These are phyloP conservation scores for Heterodera filipjevi DNA, from an alignment of 2,888 invertebrate species.

Conservation along the genomic window DNA sequence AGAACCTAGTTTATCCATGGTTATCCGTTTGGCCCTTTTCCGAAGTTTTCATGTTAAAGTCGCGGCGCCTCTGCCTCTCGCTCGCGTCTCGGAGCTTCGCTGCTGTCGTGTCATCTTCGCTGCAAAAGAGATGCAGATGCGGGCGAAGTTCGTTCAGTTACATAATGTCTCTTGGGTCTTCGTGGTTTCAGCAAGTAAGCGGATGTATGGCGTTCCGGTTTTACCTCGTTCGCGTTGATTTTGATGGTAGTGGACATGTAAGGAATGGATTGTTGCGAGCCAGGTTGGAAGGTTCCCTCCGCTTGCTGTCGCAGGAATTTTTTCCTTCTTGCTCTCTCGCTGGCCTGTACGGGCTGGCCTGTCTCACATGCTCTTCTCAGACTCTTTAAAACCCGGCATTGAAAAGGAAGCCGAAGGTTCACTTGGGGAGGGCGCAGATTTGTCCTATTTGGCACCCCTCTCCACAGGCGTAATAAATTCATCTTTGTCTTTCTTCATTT, in stretches of 20 bases:
- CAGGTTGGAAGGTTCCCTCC: neutral
- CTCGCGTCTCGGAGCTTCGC: too few relatives aligned
- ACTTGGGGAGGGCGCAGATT: neutral
- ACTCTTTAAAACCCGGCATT: neutral
- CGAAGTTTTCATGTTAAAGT: too few relatives aligned
- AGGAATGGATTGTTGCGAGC: neutral
- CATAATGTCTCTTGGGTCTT: too few relatives aligned
- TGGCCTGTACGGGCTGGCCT: neutral
- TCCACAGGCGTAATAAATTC: neutral
- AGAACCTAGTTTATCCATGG: neutral
- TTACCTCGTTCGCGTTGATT: too few relatives aligned
- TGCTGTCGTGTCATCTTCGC: too few relatives aligned
- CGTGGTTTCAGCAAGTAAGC: neutral
- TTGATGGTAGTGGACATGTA: too few relatives aligned
- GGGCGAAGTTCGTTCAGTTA: too few relatives aligned
- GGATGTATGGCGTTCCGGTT: neutral
- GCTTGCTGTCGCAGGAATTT: neutral
- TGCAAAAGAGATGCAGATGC: too few relatives aligned
- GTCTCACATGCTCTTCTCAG: neutral
- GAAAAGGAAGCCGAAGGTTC: neutral
- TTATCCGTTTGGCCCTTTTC: neutral
- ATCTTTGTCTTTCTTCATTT: neutral
- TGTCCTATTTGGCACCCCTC: neutral
- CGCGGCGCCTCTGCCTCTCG: neutral
- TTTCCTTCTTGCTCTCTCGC: neutral